Percentiles rank a stretch among this genome's conserved stretches.
Conservation (phyloP, 2,888 invertebrate species). For the Galeruca laticollis region DNA sequence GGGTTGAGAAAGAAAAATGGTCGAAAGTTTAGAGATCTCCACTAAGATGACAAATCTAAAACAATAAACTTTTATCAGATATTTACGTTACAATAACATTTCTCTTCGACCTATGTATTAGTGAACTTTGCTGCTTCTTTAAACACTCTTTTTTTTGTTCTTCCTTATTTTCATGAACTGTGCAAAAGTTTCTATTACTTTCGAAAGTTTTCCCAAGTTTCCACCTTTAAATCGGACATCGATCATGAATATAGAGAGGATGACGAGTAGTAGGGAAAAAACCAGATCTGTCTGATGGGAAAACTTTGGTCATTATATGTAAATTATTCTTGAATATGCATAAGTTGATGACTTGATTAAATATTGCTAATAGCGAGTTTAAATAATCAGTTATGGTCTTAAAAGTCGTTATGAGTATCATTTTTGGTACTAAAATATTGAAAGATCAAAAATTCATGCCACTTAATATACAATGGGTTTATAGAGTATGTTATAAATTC, state of each 20-base stretch:
- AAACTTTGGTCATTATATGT: not conserved
- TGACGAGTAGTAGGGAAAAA: not conserved
- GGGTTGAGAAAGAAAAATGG: constrained; percentile 52
- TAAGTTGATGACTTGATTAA: no score
- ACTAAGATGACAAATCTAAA: constrained; percentile 61
- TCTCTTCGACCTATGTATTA: constrained; percentile 14
- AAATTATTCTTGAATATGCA: not conserved
- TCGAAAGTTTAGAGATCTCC: constrained; percentile 49
- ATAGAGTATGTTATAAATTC: no score
- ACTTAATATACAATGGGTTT: no score
- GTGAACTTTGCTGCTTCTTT: not conserved
- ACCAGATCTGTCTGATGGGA: not conserved
- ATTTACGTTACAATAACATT: constrained; percentile 49
- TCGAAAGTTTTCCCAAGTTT: constrained; percentile 12
- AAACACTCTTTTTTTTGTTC: not conserved
- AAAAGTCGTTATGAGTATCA: no score
- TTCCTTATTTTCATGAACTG: not conserved
- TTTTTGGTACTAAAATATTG: no score
- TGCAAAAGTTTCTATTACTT: not conserved
- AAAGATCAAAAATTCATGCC: no score
- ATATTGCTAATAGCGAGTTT: no score
- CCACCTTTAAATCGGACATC: not conserved
- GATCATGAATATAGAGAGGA: constrained; percentile 15
- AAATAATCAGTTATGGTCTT: no score
- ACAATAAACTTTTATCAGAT: constrained; percentile 58